phyloP scores from a whole-genome alignment of 2,113 vertebrate genomes.

The Electrona antarctica region DNA sequence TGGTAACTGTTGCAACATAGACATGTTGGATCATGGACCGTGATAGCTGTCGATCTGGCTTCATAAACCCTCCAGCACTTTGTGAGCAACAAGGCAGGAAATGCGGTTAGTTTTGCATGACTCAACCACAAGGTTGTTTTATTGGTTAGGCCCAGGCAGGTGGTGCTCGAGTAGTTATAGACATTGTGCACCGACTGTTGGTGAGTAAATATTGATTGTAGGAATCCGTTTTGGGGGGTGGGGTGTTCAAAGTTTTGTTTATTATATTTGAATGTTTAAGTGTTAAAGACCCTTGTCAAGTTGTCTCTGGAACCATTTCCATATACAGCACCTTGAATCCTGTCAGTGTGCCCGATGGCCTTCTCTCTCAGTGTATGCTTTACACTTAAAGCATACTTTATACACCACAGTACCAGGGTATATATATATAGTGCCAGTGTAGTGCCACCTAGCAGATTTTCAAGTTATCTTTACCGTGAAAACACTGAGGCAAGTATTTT shows the following conservation, averaged over 20 bases:
- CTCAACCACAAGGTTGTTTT: slow-evolving; percentile 11
- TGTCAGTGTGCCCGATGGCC: too few relatives aligned
- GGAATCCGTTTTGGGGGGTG: slow-evolving; percentile 13
- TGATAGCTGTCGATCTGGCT: slow-evolving; percentile 32
- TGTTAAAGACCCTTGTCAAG: too few relatives aligned
- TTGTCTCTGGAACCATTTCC: too few relatives aligned
- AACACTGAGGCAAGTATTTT: too few relatives aligned
- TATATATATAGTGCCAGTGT: too few relatives aligned
- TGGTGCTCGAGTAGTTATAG: slow-evolving; percentile 29
- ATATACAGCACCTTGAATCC: too few relatives aligned
- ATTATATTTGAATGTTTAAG: background rate
- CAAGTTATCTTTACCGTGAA: too few relatives aligned
- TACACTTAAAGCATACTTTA: too few relatives aligned
- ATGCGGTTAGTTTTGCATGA: slow-evolving; percentile 23
- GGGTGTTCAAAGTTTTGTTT: slow-evolving; percentile 18
- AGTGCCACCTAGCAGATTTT: too few relatives aligned
- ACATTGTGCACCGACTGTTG: slow-evolving; percentile 25
- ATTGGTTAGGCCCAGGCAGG: slow-evolving; percentile 12
- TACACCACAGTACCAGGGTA: too few relatives aligned
- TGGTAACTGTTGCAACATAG: slow-evolving; percentile 18
- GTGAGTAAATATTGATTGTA: background rate
- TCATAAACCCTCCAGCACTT: slow-evolving; percentile 10
- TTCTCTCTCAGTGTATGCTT: too few relatives aligned
- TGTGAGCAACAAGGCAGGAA: slow-evolving; percentile 23
- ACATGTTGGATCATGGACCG: slow-evolving; percentile 48